These are phyloP conservation scores for Dasyprocta punctata DNA, from an alignment of 2,113 vertebrate genomes.

Conservation along the genomic window DNA sequence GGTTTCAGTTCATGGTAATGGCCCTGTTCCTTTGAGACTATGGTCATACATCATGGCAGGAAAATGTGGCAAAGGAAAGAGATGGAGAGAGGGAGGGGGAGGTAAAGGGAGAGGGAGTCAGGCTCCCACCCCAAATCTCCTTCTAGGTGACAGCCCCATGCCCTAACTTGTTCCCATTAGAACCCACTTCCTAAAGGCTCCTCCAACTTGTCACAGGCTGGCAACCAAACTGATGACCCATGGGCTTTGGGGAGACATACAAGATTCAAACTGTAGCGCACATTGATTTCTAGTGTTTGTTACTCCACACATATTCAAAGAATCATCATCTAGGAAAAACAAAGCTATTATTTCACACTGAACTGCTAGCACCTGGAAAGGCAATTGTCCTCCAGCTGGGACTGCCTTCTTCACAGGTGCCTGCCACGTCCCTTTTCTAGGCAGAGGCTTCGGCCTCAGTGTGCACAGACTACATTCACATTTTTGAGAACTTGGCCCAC, in stretches of 20 bases:
- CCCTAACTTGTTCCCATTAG: background rate
- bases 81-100: no score
- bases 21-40: background rate
- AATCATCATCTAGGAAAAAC: background rate
- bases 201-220: background rate
- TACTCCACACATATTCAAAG: background rate
- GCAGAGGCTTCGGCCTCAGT: background rate
- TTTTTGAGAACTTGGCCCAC: conserved; percentile 7
- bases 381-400: background rate
- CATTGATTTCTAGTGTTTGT: conserved; percentile 12
- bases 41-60: background rate
- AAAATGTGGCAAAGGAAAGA: background rate
- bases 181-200: background rate
- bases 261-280: background rate
- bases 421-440: background rate
- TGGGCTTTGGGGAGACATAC: background rate
- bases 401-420: background rate
- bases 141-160: background rate
- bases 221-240: background rate
- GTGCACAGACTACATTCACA: background rate
- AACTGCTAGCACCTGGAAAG: background rate
- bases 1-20: background rate
- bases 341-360: background rate
- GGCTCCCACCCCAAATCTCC: background rate
- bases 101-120: no score